phyloP scores from a whole-genome alignment of 2,113 vertebrate genomes.

The Haemorhous mexicanus region DNA sequence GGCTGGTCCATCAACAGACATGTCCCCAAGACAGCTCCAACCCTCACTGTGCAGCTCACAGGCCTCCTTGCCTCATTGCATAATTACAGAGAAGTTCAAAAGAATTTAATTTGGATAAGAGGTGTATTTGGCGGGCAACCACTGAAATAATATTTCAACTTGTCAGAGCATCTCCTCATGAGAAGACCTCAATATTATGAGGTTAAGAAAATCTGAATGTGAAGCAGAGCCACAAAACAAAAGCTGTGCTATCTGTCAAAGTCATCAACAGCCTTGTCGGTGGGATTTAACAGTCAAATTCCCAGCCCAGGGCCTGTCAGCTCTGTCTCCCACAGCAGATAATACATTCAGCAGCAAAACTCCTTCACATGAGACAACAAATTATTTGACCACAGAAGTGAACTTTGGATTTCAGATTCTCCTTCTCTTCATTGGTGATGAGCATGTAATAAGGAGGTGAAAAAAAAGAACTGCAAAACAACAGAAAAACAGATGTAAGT shows the following conservation, averaged over 20 bases:
- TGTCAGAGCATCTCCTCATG: not conserved
- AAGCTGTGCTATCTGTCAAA: slow-evolving; percentile 53
- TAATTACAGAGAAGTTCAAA: not conserved
- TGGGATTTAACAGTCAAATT: slow-evolving; percentile 15
- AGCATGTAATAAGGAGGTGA: not conserved
- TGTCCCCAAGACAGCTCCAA: not conserved
- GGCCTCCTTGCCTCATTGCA: rapidly evolving
- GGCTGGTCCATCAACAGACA: not conserved
- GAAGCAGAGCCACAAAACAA: slow-evolving; percentile 26
- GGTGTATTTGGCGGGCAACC: not conserved
- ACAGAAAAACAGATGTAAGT: not conserved
- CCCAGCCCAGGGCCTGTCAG: slow-evolving; percentile 37
- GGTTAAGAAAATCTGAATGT: slow-evolving; percentile 34
- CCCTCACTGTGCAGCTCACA: not conserved
- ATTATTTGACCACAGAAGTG: not conserved
- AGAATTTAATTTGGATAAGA: not conserved
- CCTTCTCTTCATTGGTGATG: not conserved
- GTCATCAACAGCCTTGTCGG: slow-evolving; percentile 37
- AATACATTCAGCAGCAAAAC: slow-evolving; percentile 23
- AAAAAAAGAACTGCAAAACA: not conserved
- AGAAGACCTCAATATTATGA: slow-evolving; percentile 16
- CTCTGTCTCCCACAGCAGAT: not conserved
- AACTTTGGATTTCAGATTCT: slow-evolving; percentile 7
- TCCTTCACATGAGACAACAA: not conserved
- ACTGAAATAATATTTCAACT: slow-evolving; percentile 15